Conservation (phyloP, 2,888 invertebrate genomes). For the Tineola bisselliella region DNA sequence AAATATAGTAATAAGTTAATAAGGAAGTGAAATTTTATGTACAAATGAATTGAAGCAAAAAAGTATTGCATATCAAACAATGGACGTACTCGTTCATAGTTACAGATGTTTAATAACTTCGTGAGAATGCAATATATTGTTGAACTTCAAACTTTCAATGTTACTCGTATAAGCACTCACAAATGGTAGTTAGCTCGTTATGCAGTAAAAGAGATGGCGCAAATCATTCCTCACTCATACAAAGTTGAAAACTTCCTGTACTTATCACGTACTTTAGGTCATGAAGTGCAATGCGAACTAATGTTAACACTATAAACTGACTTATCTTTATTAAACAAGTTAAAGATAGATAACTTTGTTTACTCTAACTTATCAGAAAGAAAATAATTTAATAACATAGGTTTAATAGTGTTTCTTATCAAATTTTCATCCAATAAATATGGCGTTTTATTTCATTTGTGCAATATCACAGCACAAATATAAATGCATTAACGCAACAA, state of each 20-base stretch:
- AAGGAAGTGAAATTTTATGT: not conserved
- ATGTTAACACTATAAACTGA: not conserved
- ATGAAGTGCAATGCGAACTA: not conserved
- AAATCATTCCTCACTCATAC: conserved; percentile 17
- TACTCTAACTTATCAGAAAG: not conserved
- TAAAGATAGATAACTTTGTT: not conserved
- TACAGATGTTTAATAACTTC: conserved; percentile 5
- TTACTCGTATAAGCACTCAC: not conserved
- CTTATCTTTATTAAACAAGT: not conserved
- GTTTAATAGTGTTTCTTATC: not conserved
- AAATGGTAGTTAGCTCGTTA: conserved; percentile 8
- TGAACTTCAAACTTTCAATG: conserved; percentile 2
- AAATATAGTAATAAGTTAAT: not conserved
- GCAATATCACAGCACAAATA: not conserved
- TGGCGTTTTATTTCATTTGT: not conserved
- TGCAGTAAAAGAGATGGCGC: conserved; percentile 16
- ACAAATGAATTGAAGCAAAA: not conserved
- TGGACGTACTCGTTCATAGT: conserved; percentile 1
- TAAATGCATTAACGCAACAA: not conserved
- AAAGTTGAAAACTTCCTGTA: conserved; percentile 5
- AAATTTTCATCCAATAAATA: not conserved
- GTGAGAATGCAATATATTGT: conserved; percentile 1
- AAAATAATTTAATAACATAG: not conserved
- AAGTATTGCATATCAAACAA: not conserved
- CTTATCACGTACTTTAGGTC: conserved; percentile 10